Evolutionary conservation across 1,140 invertebrate genomes (phyloP), one percentile per base, ranked within the genome.

Genomic region (Hylaeus volcanicus): DNA sequence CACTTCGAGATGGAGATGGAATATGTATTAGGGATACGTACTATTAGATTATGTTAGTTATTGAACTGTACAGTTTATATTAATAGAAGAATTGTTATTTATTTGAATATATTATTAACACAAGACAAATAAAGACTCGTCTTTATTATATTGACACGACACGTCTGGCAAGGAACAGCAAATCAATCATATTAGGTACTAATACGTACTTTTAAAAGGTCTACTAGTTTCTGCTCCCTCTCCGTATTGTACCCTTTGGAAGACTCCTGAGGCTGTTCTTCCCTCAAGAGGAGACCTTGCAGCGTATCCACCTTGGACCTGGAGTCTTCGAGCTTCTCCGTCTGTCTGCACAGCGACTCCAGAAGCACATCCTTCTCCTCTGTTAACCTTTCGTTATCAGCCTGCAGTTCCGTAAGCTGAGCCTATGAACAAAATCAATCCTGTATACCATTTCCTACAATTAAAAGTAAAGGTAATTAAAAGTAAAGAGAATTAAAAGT

Each of bases 321-420:
- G 26, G 96, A 96, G 87, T 98, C 97, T 91, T 98, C 97, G 0
- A 98, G 93, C 92, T 98, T 97, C 91, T 98, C 97, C 2, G 97
- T 98, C 92, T 98, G 98, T 15, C 97, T 95, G 90, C 97, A 98
- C 2, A 98, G 93, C n/a, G 97, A 98, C 90, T 98, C 97, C 45
- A 98, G 94, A 70, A 98, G 94, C 26, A 98, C 96, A 85, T 96
- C 95, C 92, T 98, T 98, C 93, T 99, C 98, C 86, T 98, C 97
- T 53, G 95, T 94, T 26, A 99, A 94, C 79, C 96, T 94, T 86
- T 98, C 97, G 92, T 98, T 98, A 90, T 98, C 97, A 4, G 96
- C 94, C 90, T 98, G 97, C 3, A 98, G 94, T 89, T 98, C 97
- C 9, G 95, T 96, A 71, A 98, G 94, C 91, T 98, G 97, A 43